phyloP scores from a whole-genome alignment of 2,888 invertebrate genomes.

The Mythimna vitellina region DNA sequence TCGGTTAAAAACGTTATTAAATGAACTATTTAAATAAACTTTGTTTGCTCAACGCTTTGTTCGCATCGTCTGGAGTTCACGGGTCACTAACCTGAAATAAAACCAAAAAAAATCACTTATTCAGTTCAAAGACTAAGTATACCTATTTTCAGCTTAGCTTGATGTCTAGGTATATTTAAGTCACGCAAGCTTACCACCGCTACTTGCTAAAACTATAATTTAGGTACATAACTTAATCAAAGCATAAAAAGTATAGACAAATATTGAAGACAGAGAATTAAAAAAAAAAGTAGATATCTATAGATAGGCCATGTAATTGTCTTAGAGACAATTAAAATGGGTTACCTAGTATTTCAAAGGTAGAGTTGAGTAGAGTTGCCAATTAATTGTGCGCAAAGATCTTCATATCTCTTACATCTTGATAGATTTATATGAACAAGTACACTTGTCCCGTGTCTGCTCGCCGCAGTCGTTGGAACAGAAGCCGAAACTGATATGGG shows the following conservation, averaged over 20 bases:
- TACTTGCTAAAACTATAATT: not conserved
- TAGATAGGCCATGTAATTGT: no score
- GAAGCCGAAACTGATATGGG: not conserved
- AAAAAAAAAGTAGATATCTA: no score
- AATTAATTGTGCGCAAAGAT: no score
- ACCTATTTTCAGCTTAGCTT: slow-evolving; percentile 1
- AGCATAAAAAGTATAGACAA: no score
- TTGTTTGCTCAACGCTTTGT: slow-evolving; percentile 14
- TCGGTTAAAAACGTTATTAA: not conserved
- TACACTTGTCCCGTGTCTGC: slow-evolving; percentile 6
- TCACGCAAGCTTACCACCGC: not conserved
- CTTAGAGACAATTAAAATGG: no score
- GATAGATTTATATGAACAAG: no score
- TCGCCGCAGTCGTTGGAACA: not conserved
- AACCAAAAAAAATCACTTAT: slow-evolving; percentile 19
- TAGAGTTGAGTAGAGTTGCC: no score
- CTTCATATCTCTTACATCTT: no score
- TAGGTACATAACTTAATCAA: not conserved
- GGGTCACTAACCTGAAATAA: slow-evolving; percentile 18
- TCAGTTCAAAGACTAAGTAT: slow-evolving; percentile 9
- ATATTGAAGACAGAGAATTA: no score
- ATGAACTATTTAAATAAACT: slow-evolving; percentile 29
- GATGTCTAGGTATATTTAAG: not conserved
- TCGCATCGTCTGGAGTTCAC: slow-evolving; percentile 12
- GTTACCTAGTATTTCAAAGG: no score